phyloP scores from a whole-genome alignment of 1,140 invertebrate genomes.

The Amyelois transitella region DNA sequence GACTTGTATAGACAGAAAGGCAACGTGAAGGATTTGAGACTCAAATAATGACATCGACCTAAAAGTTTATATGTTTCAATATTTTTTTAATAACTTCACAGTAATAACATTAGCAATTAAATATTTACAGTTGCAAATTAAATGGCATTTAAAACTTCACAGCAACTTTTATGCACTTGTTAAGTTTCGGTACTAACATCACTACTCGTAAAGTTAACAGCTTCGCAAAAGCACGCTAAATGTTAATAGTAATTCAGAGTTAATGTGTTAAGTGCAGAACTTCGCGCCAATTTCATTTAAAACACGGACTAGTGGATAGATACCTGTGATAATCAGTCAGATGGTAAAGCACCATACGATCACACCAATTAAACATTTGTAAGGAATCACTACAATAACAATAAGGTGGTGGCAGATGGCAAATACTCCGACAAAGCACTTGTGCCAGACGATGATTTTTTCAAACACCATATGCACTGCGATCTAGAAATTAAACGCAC shows the following conservation, averaged over 20 bases:
- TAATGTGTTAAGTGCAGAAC: neutral
- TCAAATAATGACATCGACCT: too few species aligned
- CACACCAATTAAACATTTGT: conserved; percentile 8
- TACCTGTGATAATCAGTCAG: too few species aligned
- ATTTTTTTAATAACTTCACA: too few species aligned
- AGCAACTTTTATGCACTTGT: neutral
- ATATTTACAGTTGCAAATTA: too few species aligned
- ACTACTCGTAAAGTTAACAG: neutral
- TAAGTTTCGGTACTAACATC: neutral
- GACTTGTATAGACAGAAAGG: too few species aligned
- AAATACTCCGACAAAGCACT: conserved; percentile 39
- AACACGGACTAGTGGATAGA: neutral
- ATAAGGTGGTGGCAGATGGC: conserved; percentile 46
- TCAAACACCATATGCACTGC: conserved; percentile 55
- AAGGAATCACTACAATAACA: conserved; percentile 17
- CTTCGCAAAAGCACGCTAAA: neutral
- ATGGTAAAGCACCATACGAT: neutral
- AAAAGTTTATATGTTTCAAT: too few species aligned
- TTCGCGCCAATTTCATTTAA: conserved; percentile 12
- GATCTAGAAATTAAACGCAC: conserved; percentile 44
- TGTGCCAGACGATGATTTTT: conserved; percentile 59
- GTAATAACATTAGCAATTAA: too few species aligned
- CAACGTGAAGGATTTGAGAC: too few species aligned
- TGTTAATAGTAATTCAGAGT: neutral
- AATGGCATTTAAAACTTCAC: neutral